phyloP scores from a whole-genome alignment of 2,797 vertebrate genomes.

The Lateolabrax maculatus region DNA sequence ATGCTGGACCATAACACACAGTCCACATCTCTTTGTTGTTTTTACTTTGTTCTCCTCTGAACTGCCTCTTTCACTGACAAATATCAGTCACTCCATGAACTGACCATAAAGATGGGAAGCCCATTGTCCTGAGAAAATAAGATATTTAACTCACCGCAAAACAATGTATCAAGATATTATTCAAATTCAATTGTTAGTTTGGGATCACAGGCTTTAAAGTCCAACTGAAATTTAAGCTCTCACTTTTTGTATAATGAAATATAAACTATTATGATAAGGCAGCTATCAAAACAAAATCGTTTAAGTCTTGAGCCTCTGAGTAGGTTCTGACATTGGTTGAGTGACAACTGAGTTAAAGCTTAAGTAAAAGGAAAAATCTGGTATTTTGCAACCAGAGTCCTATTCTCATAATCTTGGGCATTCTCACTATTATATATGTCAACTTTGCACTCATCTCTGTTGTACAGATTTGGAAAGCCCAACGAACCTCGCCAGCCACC shows the following conservation, averaged over 20 bases:
- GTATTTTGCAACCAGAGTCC: background rate
- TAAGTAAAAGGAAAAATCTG: too few relatives aligned
- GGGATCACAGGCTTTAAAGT: background rate
- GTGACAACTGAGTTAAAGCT: too few relatives aligned
- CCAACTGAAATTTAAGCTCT: background rate
- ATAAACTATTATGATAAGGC: background rate
- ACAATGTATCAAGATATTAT: background rate
- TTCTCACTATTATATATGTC: background rate
- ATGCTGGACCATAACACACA: background rate
- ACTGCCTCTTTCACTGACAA: background rate
- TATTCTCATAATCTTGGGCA: too few relatives aligned
- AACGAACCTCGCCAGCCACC: background rate
- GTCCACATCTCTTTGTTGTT: too few relatives aligned
- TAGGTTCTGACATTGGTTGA: too few relatives aligned
- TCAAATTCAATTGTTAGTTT: background rate
- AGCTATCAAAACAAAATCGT: background rate
- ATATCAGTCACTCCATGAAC: constrained; percentile 26
- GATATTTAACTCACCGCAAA: too few relatives aligned
- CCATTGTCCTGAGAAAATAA: background rate
- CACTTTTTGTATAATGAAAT: background rate
- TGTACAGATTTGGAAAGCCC: background rate
- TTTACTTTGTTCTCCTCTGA: background rate
- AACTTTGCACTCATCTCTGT: background rate
- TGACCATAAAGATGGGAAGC: background rate
- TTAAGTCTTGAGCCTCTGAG: background rate